Conservation (phyloP, 2,797 vertebrate genomes). For the Cercopithecus diana region DNA sequence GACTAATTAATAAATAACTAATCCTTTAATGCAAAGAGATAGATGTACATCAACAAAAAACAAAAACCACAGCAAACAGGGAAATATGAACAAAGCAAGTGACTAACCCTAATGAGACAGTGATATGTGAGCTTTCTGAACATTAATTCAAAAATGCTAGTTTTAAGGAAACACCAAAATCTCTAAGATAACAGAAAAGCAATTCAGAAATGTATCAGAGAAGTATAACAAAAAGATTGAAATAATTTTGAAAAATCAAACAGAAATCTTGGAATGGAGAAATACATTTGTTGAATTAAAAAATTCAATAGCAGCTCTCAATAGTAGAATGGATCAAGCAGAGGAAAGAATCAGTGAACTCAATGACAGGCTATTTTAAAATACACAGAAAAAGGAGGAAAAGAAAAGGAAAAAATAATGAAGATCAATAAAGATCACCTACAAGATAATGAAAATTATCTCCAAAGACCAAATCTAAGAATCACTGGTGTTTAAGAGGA, state of each 20-base stretch:
- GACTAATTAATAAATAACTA: background rate
- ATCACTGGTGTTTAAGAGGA: too few species aligned
- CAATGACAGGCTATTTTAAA: too few species aligned
- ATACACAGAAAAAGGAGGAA: too few species aligned
- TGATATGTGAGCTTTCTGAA: background rate
- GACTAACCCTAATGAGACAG: background rate
- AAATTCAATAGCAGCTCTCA: background rate
- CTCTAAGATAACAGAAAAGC: background rate
- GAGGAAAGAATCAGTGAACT: background rate
- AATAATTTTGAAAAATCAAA: background rate
- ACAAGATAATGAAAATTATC: too few species aligned
- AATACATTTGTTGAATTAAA: background rate
- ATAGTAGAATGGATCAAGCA: background rate
- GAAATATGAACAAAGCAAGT: background rate
- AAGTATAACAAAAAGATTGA: background rate
- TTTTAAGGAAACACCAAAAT: background rate
- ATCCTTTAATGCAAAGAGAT: background rate
- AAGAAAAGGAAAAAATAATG: too few species aligned
- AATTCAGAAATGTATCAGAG: background rate
- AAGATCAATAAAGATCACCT: too few species aligned
- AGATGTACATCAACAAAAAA: background rate
- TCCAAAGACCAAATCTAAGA: too few species aligned
- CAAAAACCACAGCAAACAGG: background rate
- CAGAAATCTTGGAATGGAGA: background rate
- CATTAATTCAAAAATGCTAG: background rate